A percentile compares a stretch with the other conserved stretches of the same genome.
Conservation (phyloP, 2,888 invertebrate genomes). For the Cactoblastis cactorum region DNA sequence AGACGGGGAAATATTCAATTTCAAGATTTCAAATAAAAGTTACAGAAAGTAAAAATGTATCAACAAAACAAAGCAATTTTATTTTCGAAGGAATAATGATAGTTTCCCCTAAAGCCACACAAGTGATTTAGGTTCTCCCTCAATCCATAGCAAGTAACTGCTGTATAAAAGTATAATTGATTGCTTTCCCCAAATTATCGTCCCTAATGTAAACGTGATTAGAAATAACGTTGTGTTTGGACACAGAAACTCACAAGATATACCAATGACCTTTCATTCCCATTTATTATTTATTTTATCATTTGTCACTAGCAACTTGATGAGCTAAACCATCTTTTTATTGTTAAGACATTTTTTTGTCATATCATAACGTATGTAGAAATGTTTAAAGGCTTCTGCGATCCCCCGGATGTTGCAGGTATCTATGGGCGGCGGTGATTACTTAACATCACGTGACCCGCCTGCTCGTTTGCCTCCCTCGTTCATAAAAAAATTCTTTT, state of each 20-base stretch:
- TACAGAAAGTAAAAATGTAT: not conserved
- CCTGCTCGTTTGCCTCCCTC: no score
- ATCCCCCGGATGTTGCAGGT: no score
- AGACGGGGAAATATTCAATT: not conserved
- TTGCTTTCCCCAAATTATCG: constrained; percentile 27
- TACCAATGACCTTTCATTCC: not conserved
- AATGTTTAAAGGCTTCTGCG: no score
- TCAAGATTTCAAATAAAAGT: not conserved
- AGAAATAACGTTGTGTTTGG: constrained; percentile 42
- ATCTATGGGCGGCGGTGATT: no score
- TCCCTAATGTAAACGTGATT: constrained; percentile 42
- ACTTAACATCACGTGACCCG: no score
- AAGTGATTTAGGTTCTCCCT: not conserved
- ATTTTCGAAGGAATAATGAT: no score
- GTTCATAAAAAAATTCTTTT: no score
- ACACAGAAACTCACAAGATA: not conserved
- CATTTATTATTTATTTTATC: not conserved
- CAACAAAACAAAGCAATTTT: not conserved
- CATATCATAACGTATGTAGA: not conserved
- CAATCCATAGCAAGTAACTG: constrained; percentile 31
- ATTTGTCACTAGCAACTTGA: not conserved
- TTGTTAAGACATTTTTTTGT: not conserved
- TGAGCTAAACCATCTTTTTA: not conserved
- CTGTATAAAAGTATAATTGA: constrained; percentile 47
- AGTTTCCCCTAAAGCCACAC: not conserved